Percentiles rank a stretch among this genome's conserved stretches.
phyloP scores from a whole-genome alignment of 35 echinoderm and acorn worm genomes.

The Strongylocentrotus purpuratus region DNA sequence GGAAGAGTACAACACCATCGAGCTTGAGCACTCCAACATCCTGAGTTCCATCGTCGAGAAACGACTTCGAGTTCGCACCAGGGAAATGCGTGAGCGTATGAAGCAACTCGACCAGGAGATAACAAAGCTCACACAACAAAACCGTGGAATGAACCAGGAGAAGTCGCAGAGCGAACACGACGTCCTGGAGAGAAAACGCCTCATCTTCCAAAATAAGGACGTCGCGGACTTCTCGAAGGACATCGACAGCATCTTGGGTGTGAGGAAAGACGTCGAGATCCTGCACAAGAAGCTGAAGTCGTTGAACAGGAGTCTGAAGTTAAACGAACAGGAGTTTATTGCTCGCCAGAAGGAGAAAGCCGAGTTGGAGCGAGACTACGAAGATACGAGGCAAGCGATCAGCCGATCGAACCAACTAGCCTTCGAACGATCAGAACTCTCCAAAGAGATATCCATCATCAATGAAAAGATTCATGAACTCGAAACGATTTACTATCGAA shows the following conservation, averaged over 20 bases:
- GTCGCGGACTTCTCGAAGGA: slow-evolving; percentile 74
- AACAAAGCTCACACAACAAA: slow-evolving; percentile 53
- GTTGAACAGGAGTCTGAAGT: slow-evolving; percentile 77
- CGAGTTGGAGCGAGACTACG: slow-evolving; percentile 67
- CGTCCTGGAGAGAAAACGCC: slow-evolving; percentile 78
- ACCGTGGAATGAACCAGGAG: slow-evolving; percentile 66
- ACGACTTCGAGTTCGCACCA: slow-evolving; percentile 80
- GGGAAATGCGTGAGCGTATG: slow-evolving; percentile 79
- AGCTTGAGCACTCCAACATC: slow-evolving; percentile 83
- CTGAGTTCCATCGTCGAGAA: slow-evolving; percentile 88
- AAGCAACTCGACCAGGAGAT: slow-evolving; percentile 82
- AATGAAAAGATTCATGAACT: slow-evolving; percentile 94
- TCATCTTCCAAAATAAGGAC: slow-evolving; percentile 78
- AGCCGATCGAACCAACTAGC: slow-evolving; percentile 90
- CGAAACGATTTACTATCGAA: slow-evolving; percentile 85
- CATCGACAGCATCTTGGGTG: slow-evolving; percentile 73
- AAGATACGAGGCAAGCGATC: slow-evolving; percentile 68
- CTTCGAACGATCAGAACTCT: slow-evolving; percentile 82
- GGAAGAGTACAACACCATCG: slow-evolving; percentile 92
- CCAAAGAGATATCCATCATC: slow-evolving; percentile 86
- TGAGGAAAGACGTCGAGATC: slow-evolving; percentile 89
- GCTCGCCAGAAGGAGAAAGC: slow-evolving; percentile 73
- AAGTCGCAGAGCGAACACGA: slow-evolving; percentile 75
- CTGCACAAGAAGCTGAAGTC: slow-evolving; percentile 84
- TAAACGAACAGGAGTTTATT: slow-evolving; percentile 74